These are phyloP conservation scores for Gadopsis bispinosus DNA, from an alignment of 2,797 vertebrate genomes.

Conservation along the genomic window DNA sequence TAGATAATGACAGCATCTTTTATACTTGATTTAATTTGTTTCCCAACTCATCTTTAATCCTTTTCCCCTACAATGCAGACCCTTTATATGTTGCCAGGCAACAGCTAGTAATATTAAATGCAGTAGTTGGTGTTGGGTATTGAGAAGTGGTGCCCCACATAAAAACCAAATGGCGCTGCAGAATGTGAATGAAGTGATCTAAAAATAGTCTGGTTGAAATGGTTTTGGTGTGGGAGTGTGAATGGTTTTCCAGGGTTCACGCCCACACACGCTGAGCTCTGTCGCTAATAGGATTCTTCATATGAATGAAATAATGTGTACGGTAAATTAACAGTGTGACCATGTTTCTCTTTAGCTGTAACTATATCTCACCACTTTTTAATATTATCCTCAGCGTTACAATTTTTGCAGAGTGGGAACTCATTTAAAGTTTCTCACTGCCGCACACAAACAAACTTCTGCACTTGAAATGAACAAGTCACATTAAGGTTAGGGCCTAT, in stretches of 20 bases:
- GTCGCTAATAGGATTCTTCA: slow-evolving; percentile 9
- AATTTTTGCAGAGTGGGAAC: slow-evolving; percentile 8
- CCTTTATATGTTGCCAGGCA: slow-evolving; percentile 77
- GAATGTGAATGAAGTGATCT: slow-evolving; percentile 76
- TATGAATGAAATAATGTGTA: slow-evolving; percentile 36
- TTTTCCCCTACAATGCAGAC: slow-evolving; percentile 33
- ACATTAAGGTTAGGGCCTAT: not conserved
- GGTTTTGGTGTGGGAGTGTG: slow-evolving; percentile 63
- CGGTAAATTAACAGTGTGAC: slow-evolving; percentile 20
- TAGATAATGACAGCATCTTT: slow-evolving; percentile 16
- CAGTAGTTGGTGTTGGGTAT: slow-evolving; percentile 50
- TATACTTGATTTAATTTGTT: slow-evolving; percentile 33
- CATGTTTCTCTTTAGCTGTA: slow-evolving; percentile 12
- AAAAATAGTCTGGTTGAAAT: slow-evolving; percentile 74
- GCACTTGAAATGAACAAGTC: slow-evolving; percentile 1
- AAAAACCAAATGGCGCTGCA: slow-evolving; percentile 65
- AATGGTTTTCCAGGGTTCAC: slow-evolving; percentile 71
- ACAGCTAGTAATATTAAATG: slow-evolving; percentile 70
- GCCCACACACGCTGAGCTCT: slow-evolving; percentile 41
- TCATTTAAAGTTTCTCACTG: slow-evolving; percentile 19
- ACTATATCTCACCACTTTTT: not conserved
- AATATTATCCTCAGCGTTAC: slow-evolving; percentile 1
- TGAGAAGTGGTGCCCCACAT: slow-evolving; percentile 74
- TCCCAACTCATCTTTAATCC: slow-evolving; percentile 37
- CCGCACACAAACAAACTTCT: not conserved